A percentile compares a stretch with the other conserved stretches of the same genome.
Evolutionary conservation across 2,113 vertebrate species (phyloP).

Genomic region (Triplophysa dalaica): DNA sequence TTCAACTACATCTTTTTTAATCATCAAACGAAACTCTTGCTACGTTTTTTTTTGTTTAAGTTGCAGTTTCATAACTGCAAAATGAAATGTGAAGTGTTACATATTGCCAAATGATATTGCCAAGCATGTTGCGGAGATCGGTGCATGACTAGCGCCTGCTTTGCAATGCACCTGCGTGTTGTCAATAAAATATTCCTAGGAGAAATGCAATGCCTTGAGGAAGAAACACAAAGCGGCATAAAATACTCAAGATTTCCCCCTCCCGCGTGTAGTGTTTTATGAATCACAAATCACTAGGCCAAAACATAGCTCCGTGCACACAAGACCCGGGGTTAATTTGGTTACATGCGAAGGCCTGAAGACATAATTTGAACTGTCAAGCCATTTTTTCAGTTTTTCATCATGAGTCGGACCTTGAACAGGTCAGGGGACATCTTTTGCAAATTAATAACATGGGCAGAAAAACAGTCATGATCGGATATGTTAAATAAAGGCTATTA

Average conservation of each 20-base stretch:
- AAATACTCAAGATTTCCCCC: constrained; percentile 41
- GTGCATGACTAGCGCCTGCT: not conserved
- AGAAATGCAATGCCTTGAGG: constrained; percentile 40
- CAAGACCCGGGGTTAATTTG: constrained; percentile 39
- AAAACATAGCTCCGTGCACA: constrained; percentile 34
- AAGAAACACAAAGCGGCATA: constrained; percentile 42
- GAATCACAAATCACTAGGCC: constrained; percentile 49
- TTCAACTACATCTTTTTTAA: not conserved
- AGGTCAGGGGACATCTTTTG: not conserved
- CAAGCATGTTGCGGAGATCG: not conserved
- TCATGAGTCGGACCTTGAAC: constrained; percentile 8
- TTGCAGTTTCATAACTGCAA: not conserved
- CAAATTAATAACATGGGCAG: constrained; percentile 3
- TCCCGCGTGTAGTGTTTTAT: constrained; percentile 33
- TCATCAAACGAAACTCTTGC: not conserved
- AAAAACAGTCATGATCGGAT: not conserved
- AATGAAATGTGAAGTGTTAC: not conserved
- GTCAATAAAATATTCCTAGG: constrained; percentile 40
- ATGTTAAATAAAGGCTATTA: not conserved
- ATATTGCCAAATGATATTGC: not conserved
- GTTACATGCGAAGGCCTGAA: constrained; percentile 41
- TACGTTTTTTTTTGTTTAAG: not conserved
- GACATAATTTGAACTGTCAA: constrained; percentile 39
- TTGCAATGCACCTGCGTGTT: constrained; percentile 29
- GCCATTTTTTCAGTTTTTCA: constrained; percentile 10